phyloP scores from a whole-genome alignment of 2,113 vertebrate species.

The Eretmochelys imbricata region DNA sequence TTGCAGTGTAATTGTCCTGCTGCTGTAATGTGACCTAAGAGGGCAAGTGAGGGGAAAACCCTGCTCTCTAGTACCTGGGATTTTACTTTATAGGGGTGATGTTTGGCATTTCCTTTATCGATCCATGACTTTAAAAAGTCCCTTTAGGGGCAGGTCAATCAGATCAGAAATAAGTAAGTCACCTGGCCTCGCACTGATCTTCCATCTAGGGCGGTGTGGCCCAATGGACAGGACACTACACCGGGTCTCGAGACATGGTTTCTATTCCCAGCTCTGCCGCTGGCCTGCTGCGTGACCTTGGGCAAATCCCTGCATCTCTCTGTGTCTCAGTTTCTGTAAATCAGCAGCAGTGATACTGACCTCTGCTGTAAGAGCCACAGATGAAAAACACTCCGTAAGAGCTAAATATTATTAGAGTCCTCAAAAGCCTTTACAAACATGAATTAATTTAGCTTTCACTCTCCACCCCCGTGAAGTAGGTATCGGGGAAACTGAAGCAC shows the following conservation, averaged over 20 bases:
- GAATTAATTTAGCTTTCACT: background rate
- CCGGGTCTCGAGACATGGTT: background rate
- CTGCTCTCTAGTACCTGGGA: background rate
- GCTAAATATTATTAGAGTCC: background rate
- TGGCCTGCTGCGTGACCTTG: background rate
- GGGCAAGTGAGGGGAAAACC: background rate
- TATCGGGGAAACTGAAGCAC: background rate
- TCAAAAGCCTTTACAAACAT: background rate
- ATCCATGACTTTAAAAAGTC: background rate
- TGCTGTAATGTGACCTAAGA: background rate
- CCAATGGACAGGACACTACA: background rate
- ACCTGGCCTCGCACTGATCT: too few species aligned
- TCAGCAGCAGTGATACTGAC: background rate
- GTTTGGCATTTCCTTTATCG: background rate
- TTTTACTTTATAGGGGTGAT: background rate
- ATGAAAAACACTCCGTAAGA: background rate
- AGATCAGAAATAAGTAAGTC: too few species aligned
- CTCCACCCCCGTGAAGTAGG: background rate
- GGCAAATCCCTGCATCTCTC: background rate
- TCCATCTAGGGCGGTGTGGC: too few species aligned
- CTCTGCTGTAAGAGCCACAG: background rate
- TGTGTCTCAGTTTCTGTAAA: background rate
- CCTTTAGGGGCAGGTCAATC: too few species aligned
- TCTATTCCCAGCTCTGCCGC: background rate
- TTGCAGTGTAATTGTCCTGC: background rate